Base-by-base conservation (phyloP, 2,888 invertebrate genomes). In the Limnephilus rhombicus region DNA sequence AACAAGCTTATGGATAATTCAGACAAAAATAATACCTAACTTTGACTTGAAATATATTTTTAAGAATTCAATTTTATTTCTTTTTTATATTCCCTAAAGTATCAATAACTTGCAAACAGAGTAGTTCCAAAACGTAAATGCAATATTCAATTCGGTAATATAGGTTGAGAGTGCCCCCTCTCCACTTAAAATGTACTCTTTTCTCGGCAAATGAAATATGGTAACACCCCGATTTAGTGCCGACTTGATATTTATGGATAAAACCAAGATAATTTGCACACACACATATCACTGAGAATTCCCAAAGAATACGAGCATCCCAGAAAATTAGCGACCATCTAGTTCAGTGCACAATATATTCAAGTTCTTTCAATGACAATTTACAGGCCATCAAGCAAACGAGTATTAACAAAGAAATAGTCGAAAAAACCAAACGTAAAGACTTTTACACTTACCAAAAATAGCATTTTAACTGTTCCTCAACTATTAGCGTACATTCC, bases 341-440 rank as follows among this genome's bases (percentile, higher is more conserved):
- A 68, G 68, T 68, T 68, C 4, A 68, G 9, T 68, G 68, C 5
- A 68, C 68, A n/a, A n/a, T 68, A 68, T 68, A 68, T 68, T 68
- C 2, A 24, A 90, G 29, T 85, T 86, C n/a, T 24, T 45, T 80
- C 87, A 53, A 41, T 85, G 92, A 90, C 89, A 92, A 88, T 86
- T 85, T 45, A 41, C n/a, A 80, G 85, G 85, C 80, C 90, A 83
- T 91, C 34, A 41, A 86, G 90, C 92, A 87, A 92, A 80, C 80
- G 68, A 41, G 85, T 49, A 81, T 37, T 49, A 92, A 90, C 92
- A 92, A 92, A 92, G 92, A 92, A 80, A 68, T 68, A 81, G 82
- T 85, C n/a, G 81, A 37, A 90, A 90, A 85, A 45, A 83, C 29
- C 15, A 5, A 90, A 34, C 18, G 18, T 18, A 29, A 18, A 34